Conservation (phyloP, 2,113 vertebrate genomes). For the Phoenicopterus ruber region DNA sequence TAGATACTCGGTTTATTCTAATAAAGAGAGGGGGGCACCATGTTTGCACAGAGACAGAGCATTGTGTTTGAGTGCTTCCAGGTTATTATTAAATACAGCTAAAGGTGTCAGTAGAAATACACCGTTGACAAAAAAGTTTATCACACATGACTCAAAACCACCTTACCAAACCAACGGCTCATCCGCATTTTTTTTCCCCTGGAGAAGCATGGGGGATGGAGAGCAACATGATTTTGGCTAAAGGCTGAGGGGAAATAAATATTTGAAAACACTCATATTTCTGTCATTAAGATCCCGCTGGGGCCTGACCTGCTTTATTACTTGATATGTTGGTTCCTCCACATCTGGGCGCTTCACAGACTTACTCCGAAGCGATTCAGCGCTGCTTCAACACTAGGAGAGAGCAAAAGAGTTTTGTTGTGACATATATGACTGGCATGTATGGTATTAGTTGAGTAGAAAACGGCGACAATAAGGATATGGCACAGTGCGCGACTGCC, state of each 20-base stretch:
- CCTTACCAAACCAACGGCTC: background rate
- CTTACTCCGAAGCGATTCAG: background rate
- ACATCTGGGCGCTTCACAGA: background rate
- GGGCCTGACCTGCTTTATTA: background rate
- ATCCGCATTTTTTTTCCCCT: too few species aligned
- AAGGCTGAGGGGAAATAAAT: background rate
- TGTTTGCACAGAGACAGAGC: background rate
- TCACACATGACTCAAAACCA: background rate
- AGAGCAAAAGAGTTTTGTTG: background rate
- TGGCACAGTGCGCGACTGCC: accelerated
- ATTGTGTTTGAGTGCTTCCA: background rate
- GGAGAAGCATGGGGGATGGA: background rate
- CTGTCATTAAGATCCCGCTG: background rate
- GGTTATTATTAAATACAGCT: background rate
- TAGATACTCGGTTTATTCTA: background rate
- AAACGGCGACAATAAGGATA: background rate
- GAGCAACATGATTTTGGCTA: background rate
- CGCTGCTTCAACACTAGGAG: accelerated
- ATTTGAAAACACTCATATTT: background rate
- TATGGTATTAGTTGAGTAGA: too few species aligned
- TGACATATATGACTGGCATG: background rate
- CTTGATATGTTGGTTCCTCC: accelerated
- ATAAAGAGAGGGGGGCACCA: background rate
- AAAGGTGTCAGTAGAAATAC: background rate
- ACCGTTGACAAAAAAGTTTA: background rate